Percentiles rank a stretch among this genome's conserved stretches.
phyloP scores from a whole-genome alignment of 2,888 invertebrate species.

The Protophormia terraenovae region DNA sequence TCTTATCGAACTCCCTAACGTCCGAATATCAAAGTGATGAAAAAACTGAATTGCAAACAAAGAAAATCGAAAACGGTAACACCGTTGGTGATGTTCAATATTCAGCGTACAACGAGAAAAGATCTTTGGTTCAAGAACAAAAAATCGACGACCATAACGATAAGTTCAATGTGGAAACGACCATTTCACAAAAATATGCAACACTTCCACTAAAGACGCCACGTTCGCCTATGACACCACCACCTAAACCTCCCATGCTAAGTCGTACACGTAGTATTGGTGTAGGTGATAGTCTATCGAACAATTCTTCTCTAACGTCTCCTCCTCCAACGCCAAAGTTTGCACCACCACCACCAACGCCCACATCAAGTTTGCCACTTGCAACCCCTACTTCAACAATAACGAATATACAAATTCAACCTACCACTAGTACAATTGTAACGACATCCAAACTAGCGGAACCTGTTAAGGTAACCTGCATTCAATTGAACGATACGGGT shows the following conservation, averaged over 20 bases:
- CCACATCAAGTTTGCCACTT: background rate
- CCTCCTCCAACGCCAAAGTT: constrained; percentile 38
- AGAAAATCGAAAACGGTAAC: constrained; percentile 35
- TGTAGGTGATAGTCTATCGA: constrained; percentile 71
- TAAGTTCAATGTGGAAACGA: constrained; percentile 8
- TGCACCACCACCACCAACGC: constrained; percentile 9
- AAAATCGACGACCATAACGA: constrained; percentile 57
- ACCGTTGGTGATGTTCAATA: constrained; percentile 31
- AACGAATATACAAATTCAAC: constrained; percentile 51
- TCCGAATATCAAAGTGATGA: constrained; percentile 70
- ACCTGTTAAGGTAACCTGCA: constrained; percentile 59
- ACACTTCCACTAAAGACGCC: constrained; percentile 64
- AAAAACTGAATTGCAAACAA: constrained; percentile 54
- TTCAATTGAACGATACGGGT: constrained; percentile 56
- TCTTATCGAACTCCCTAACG: constrained; percentile 73
- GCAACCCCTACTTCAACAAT: constrained; percentile 11
- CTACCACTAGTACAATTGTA: constrained; percentile 52
- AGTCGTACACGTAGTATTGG: constrained; percentile 77
- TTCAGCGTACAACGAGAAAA: constrained; percentile 42
- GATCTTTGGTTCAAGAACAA: constrained; percentile 49
- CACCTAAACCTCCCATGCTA: constrained; percentile 78
- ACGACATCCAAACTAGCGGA: constrained; percentile 52
- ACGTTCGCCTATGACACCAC: constrained; percentile 74
- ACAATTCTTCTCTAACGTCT: constrained; percentile 34
- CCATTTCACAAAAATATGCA: constrained; percentile 53